These are phyloP conservation scores for Ectemnius cavifrons DNA, from an alignment of 2,888 invertebrate species.

Conservation along the genomic window DNA sequence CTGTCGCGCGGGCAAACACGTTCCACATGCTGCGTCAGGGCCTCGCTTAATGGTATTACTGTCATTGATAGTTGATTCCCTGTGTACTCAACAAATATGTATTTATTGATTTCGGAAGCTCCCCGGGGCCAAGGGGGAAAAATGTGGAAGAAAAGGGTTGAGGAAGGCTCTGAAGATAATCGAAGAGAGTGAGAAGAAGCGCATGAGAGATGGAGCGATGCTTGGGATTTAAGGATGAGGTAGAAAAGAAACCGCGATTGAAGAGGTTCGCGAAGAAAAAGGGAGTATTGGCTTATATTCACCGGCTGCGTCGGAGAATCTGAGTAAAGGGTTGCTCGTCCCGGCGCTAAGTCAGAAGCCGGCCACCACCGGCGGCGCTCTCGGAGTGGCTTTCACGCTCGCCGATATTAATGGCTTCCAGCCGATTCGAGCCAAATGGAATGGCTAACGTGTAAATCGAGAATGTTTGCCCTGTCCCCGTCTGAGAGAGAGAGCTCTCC, in stretches of 20 bases:
- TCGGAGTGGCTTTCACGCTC: conserved; percentile 61
- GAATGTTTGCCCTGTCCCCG: conserved; percentile 64
- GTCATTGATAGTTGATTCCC: conserved; percentile 72
- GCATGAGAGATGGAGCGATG: neutral
- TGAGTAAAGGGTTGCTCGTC: conserved; percentile 56
- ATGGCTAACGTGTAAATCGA: conserved; percentile 71
- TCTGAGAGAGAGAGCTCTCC: conserved; percentile 34
- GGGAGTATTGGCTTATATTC: conserved; percentile 24
- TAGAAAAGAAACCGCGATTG: neutral
- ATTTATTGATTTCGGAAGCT: conserved; percentile 69
- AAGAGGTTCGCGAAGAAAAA: conserved; percentile 4
- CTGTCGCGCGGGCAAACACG: conserved; percentile 33
- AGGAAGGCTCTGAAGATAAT: neutral
- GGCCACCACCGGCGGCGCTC: conserved; percentile 7
- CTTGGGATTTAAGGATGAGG: neutral
- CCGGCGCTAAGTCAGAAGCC: conserved; percentile 47
- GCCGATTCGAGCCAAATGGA: conserved; percentile 68
- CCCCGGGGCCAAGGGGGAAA: conserved; percentile 19
- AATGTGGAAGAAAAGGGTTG: conserved; percentile 20
- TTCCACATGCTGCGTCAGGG: conserved; percentile 50
- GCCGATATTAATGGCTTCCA: conserved; percentile 66
- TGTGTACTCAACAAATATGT: conserved; percentile 71
- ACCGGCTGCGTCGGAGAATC: conserved; percentile 30
- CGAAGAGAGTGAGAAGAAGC: neutral
- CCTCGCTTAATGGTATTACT: conserved; percentile 71